phyloP scores from a whole-genome alignment of 92 coral and sea anemone genomes.

The Plumapathes pennacea region DNA sequence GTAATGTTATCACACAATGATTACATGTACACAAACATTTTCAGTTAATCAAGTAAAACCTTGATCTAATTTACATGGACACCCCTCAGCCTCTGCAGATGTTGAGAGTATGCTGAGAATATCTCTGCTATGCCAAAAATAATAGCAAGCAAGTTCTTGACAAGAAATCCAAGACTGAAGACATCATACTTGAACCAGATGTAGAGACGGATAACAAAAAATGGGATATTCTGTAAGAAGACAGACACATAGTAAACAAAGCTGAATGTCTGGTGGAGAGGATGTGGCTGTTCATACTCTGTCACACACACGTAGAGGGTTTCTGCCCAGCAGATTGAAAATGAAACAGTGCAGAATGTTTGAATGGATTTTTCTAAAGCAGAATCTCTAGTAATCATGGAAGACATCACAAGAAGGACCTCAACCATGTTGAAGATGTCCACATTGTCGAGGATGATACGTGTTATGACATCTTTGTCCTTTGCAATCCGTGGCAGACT shows the following conservation, averaged over 20 bases:
- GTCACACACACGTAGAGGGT: background rate
- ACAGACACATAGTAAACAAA: background rate
- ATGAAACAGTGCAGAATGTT: conserved; percentile 34
- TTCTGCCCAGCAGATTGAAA: conserved; percentile 16
- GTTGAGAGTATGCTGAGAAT: too few species aligned
- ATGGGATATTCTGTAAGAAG: conserved; percentile 30
- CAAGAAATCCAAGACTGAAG: conserved; percentile 33
- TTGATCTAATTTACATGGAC: too few species aligned
- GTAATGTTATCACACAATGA: too few species aligned
- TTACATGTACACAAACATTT: too few species aligned
- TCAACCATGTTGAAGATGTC: conserved; percentile 40
- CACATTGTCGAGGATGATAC: conserved; percentile 28
- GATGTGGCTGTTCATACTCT: background rate
- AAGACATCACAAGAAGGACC: conserved; percentile 8
- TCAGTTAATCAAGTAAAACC: too few species aligned
- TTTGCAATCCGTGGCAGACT: conserved; percentile 5
- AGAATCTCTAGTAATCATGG: conserved; percentile 8
- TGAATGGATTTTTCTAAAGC: conserved; percentile 30
- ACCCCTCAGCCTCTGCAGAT: too few species aligned
- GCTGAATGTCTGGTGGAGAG: background rate
- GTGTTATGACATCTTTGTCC: conserved; percentile 13
- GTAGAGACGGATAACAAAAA: conserved; percentile 30
- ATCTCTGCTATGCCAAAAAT: background rate
- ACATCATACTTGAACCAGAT: conserved; percentile 28
- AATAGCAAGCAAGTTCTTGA: conserved; percentile 28